phyloP scores from a whole-genome alignment of 1,140 invertebrate genomes.

The Leptinotarsa undecemlineata region DNA sequence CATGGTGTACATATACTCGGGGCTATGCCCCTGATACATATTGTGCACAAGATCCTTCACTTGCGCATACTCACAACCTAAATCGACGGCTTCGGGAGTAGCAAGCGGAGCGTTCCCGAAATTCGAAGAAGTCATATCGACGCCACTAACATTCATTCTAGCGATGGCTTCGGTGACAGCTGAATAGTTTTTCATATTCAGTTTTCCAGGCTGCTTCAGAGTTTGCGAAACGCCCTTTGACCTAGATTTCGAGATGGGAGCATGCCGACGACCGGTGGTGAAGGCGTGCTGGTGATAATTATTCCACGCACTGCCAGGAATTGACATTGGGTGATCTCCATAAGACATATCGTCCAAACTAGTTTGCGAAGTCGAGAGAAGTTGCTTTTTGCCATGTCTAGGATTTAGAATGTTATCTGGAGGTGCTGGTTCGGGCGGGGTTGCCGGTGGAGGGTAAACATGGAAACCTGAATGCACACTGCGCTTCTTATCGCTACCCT shows the following conservation, averaged over 20 bases:
- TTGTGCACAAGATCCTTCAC: constrained; percentile 67
- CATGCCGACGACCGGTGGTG: constrained; percentile 76
- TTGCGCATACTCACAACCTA: constrained; percentile 69
- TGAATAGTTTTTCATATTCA: constrained; percentile 87
- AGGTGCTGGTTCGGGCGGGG: constrained; percentile 79
- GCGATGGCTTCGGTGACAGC: constrained; percentile 86
- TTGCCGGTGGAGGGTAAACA: constrained; percentile 79
- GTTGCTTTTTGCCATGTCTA: constrained; percentile 38
- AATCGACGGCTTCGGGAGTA: constrained; percentile 78
- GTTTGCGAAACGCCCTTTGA: constrained; percentile 79
- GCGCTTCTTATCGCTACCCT: constrained; percentile 52
- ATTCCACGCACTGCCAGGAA: constrained; percentile 59
- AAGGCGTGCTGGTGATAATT: constrained; percentile 78
- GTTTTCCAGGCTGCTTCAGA: constrained; percentile 85
- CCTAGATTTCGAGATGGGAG: constrained; percentile 66
- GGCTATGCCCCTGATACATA: constrained; percentile 62
- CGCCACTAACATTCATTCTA: constrained; percentile 68
- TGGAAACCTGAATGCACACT: constrained; percentile 67
- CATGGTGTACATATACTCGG: constrained; percentile 64
- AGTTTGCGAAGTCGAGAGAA: constrained; percentile 61
- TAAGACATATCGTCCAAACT: constrained; percentile 68
- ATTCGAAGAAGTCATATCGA: constrained; percentile 60
- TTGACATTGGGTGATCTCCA: constrained; percentile 53
- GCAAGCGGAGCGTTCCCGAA: constrained; percentile 77
- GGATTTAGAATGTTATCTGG: constrained; percentile 64